A percentile compares a stretch with the other conserved stretches of the same genome.
Evolutionary conservation across 2,888 invertebrate genomes (phyloP).

Genomic region (Eilema depressum): DNA sequence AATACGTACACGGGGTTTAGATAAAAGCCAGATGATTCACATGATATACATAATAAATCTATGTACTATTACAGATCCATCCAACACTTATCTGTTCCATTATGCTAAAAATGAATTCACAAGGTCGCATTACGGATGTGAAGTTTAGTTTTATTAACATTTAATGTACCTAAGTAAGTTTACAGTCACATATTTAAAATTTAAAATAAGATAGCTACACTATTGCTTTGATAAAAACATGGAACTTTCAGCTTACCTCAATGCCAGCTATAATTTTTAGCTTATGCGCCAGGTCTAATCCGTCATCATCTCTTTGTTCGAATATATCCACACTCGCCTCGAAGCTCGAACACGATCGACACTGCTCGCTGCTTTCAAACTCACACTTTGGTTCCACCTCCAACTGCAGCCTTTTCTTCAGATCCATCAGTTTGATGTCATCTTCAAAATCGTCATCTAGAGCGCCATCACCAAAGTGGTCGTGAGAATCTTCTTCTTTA

Average conservation of each 20-base stretch:
- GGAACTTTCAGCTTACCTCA: constrained; percentile 60
- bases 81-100: no score
- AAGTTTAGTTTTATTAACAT: no score
- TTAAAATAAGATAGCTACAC: no score
- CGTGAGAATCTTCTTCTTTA: constrained; percentile 43
- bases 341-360: constrained; percentile 71
- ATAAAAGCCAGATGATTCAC: background rate
- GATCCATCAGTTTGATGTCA: constrained; percentile 76
- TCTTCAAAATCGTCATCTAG: constrained; percentile 72
- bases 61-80: no score
- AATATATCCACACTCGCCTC: constrained; percentile 71
- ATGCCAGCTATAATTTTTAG: constrained; percentile 71
- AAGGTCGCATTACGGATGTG: no score
- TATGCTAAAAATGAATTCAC: no score
- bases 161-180: no score
- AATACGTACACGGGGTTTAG: background rate
- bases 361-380: constrained; percentile 57
- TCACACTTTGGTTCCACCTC: constrained; percentile 67
- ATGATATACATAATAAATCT: no score
- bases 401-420: constrained; percentile 68
- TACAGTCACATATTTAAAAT: no score
- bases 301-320: constrained; percentile 65
- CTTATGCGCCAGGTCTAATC: constrained; percentile 70
- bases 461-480: constrained; percentile 49
- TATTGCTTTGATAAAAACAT: no score